These are phyloP conservation scores for Hippocampus barbouri DNA, from an alignment of 2,113 vertebrate species.

Conservation along the genomic window DNA sequence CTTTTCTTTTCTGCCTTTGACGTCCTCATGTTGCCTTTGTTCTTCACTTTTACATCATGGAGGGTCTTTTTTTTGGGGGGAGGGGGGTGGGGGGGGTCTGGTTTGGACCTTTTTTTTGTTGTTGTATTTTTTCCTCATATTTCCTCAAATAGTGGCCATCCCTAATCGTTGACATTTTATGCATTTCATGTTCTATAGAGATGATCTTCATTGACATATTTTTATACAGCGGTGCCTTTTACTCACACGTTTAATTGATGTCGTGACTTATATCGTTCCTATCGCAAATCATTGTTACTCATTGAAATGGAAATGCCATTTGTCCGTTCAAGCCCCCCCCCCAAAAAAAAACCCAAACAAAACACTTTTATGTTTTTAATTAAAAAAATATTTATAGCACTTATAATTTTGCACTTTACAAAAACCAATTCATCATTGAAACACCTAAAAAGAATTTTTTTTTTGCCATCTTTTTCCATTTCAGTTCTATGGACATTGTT, in stretches of 20 bases:
- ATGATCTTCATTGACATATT: not conserved
- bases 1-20: conserved; percentile 48
- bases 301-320: not conserved
- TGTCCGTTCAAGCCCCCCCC: not conserved
- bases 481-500: too few species aligned
- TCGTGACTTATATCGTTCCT: not conserved
- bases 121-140: conserved; percentile 11
- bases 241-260: not conserved
- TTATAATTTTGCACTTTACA: too few species aligned
- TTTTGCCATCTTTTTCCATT: too few species aligned
- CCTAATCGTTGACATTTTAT: not conserved
- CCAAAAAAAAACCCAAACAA: too few species aligned
- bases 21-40: conserved; percentile 48
- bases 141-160: not conserved
- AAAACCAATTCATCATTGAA: too few species aligned
- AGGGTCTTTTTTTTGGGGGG: too few species aligned
- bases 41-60: conserved; percentile 20
- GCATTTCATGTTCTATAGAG: not conserved
- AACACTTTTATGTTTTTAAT: too few species aligned
- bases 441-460: too few species aligned
- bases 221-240: not conserved
- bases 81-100: too few species aligned
- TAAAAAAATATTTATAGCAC: too few species aligned
- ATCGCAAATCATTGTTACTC: not conserved
- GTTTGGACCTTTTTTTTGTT: not conserved